A percentile compares a stretch with the other conserved stretches of the same genome.
phyloP scores from a whole-genome alignment of 2,113 vertebrate genomes.

The Macaca fascicularis region DNA sequence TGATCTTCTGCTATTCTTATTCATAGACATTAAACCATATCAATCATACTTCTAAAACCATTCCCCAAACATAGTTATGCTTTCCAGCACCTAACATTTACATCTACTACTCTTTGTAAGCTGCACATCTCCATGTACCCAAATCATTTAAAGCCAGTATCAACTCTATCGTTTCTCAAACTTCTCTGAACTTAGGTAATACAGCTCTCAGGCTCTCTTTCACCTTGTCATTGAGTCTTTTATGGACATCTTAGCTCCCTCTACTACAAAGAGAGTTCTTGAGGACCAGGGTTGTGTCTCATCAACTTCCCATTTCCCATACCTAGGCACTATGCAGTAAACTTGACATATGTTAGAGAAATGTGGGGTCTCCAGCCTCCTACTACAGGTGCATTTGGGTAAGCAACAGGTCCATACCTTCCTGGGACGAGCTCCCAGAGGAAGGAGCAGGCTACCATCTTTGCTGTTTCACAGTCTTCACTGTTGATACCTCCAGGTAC shows the following conservation, averaged over 20 bases:
- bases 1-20: neutral
- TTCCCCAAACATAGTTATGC: neutral
- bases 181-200: neutral
- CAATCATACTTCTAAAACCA: neutral
- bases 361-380: too few relatives aligned
- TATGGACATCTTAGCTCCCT: neutral
- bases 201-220: neutral
- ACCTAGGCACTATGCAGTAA: neutral
- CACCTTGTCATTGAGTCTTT: neutral
- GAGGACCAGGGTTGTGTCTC: neutral
- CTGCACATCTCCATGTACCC: neutral
- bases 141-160: neutral
- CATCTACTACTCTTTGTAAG: neutral
- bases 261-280: neutral
- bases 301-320: neutral
- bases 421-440: too few relatives aligned
- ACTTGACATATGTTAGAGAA: neutral
- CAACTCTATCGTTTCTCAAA: conserved; percentile 1
- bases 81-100: neutral
- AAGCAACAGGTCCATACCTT: too few relatives aligned
- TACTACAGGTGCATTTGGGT: too few relatives aligned
- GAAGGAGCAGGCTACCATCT: too few relatives aligned
- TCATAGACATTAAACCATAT: neutral
- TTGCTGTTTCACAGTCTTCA: too few relatives aligned
- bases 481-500: too few relatives aligned